Evolutionary conservation across 2,113 vertebrate species (phyloP).

Genomic region (Saguinus midas): DNA sequence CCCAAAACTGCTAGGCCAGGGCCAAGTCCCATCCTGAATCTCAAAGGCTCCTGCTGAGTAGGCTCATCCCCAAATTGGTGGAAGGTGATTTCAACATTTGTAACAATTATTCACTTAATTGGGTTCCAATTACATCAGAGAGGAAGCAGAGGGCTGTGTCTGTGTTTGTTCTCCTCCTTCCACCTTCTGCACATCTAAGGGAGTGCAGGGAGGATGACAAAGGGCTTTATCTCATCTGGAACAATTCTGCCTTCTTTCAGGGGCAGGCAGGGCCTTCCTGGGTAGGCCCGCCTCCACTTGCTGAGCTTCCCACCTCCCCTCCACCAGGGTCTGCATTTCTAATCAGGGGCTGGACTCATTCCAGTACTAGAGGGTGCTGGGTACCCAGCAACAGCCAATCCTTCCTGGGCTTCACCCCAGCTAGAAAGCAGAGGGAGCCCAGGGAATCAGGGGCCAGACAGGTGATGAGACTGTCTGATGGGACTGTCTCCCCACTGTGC

Average conservation of each 20-base stretch:
- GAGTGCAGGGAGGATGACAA: neutral
- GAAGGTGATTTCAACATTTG: conserved; percentile 82
- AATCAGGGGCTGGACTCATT: neutral
- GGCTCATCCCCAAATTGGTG: neutral
- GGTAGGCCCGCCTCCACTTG: neutral
- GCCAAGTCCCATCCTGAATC: neutral
- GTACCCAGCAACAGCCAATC: neutral
- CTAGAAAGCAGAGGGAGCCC: neutral
- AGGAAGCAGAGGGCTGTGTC: conserved; percentile 59
- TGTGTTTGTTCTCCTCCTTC: conserved; percentile 11
- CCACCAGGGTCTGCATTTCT: neutral
- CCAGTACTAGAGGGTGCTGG: neutral
- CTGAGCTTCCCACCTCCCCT: accelerated
- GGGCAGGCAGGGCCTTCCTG: neutral
- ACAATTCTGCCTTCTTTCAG: neutral
- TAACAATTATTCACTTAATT: conserved; percentile 87
- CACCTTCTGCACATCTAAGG: neutral
- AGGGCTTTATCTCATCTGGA: neutral
- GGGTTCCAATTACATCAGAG: conserved; percentile 82
- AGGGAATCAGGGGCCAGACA: neutral
- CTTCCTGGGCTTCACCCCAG: neutral
- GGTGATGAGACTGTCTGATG: neutral
- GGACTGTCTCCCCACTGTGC: no score
- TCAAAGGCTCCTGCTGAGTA: neutral
- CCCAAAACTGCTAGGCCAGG: neutral